These are phyloP conservation scores for Drosophila setosimentum DNA, from an alignment of 2,888 invertebrate genomes.

Conservation along the genomic window DNA sequence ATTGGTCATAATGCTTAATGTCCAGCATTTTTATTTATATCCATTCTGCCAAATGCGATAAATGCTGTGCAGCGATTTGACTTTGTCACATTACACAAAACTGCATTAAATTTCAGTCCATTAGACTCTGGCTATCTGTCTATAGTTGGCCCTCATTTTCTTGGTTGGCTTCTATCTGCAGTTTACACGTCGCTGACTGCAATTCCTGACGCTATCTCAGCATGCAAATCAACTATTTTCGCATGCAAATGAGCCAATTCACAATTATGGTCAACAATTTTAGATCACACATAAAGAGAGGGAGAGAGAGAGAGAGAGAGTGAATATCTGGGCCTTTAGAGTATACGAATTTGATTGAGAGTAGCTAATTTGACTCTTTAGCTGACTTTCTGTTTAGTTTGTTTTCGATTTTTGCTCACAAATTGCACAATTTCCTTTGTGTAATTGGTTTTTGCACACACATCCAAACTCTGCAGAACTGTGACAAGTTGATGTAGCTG, in stretches of 20 bases:
- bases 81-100: slow-evolving; percentile 56
- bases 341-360: neutral
- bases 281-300: neutral
- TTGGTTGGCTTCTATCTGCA: slow-evolving; percentile 67
- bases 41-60: slow-evolving; percentile 31
- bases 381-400: slow-evolving; percentile 29
- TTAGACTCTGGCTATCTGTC: slow-evolving; percentile 41
- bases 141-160: slow-evolving; percentile 25
- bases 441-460: slow-evolving; percentile 69
- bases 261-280: slow-evolving; percentile 6
- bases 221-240: slow-evolving; percentile 27
- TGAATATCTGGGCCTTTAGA: neutral
- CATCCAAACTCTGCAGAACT: neutral
- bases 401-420: slow-evolving; percentile 61
- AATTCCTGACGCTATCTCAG: slow-evolving; percentile 48
- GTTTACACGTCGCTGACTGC: slow-evolving; percentile 71
- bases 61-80: slow-evolving; percentile 28
- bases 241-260: slow-evolving; percentile 50
- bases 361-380: slow-evolving; percentile 4
- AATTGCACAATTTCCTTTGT: slow-evolving; percentile 76
- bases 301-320: neutral
- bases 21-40: slow-evolving; percentile 47
- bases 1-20: slow-evolving; percentile 28
- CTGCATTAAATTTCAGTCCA: slow-evolving; percentile 68
- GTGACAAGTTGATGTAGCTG: neutral